Percentiles rank a stretch among this genome's conserved stretches.
These are phyloP conservation scores for Cremastinae sp. DNA, from an alignment of 2,888 invertebrate genomes.

Conservation along the genomic window DNA sequence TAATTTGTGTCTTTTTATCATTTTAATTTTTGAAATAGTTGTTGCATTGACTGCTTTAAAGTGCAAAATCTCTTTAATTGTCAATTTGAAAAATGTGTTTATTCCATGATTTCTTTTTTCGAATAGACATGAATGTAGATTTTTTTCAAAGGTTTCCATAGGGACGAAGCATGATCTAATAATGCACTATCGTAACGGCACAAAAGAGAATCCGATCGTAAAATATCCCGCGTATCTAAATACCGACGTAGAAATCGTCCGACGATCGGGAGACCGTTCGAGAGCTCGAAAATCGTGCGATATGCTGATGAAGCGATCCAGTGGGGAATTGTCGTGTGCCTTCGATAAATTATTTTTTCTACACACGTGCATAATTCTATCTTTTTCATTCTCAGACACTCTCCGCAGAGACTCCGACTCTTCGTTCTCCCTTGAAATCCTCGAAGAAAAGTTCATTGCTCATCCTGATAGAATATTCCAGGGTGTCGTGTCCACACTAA, in stretches of 20 bases:
- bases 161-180: no score
- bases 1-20: no score
- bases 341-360: constrained; percentile 11
- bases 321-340: constrained; percentile 51
- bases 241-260: constrained; percentile 57
- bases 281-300: constrained; percentile 57
- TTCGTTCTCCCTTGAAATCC: constrained; percentile 43
- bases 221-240: constrained; percentile 49
- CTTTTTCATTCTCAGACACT: no score
- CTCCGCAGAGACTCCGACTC: constrained; percentile 12
- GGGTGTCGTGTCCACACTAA: constrained; percentile 46
- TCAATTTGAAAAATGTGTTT: no score
- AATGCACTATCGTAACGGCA: not conserved
- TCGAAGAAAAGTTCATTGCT: constrained; percentile 41
- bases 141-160: no score
- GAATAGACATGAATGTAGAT: no score
- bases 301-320: constrained; percentile 53
- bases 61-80: no score
- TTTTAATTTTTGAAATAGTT: no score
- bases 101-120: no score
- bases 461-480: constrained; percentile 49
- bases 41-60: no score
- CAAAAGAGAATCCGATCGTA: constrained; percentile 31
- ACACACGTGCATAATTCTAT: not conserved
- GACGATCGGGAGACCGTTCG: constrained; percentile 27